These are phyloP conservation scores for Myrmecobius fasciatus DNA, from an alignment of 2,113 vertebrate genomes.

Conservation along the genomic window DNA sequence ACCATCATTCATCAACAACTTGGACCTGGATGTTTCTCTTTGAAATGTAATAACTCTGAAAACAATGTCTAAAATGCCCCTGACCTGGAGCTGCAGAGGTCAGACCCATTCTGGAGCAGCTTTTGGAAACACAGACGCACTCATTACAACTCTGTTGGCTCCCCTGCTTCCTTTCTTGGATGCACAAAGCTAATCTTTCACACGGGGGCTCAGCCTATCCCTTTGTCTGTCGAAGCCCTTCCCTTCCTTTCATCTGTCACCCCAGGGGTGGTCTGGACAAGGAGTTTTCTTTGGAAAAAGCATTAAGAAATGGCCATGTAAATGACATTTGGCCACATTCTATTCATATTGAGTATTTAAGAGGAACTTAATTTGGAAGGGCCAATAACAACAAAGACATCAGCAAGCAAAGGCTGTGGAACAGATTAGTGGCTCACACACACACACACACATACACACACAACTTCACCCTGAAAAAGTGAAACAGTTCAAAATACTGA, in stretches of 20 bases:
- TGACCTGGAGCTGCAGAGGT: background rate
- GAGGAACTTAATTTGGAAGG: background rate
- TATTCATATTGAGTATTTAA: background rate
- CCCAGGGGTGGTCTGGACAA: constrained; percentile 2
- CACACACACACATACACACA: background rate
- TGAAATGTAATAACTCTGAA: constrained; percentile 1
- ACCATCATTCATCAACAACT: background rate
- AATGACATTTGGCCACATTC: constrained; percentile 1
- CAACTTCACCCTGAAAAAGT: background rate
- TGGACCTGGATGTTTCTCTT: background rate
- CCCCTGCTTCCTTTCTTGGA: background rate
- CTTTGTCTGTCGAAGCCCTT: background rate
- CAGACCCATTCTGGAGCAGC: background rate
- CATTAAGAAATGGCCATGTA: background rate
- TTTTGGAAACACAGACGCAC: background rate
- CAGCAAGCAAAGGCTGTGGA: background rate
- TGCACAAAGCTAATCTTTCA: background rate
- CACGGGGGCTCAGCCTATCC: background rate
- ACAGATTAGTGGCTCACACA: background rate
- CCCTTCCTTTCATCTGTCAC: constrained; percentile 3
- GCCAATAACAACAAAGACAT: background rate
- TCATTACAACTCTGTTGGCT: background rate
- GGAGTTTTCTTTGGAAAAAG: background rate
- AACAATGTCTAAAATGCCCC: background rate
- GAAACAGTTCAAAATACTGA: background rate